Base-by-base conservation (phyloP, 2,888 invertebrate genomes). In the Craniophora ligustri region DNA sequence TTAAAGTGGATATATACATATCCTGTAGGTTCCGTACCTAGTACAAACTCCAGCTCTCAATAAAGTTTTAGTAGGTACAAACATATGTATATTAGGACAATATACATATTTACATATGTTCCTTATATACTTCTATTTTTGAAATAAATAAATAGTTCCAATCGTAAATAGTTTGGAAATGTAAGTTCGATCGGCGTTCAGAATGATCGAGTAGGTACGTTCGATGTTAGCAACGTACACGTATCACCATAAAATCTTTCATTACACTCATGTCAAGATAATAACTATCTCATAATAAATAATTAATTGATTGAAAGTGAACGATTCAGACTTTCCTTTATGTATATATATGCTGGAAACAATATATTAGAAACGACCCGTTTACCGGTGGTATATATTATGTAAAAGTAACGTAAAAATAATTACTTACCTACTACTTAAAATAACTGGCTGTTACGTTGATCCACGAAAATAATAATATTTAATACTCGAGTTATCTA, bases 241-340 rank as follows among this genome's bases (percentile, higher is more conserved):
- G 14, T 35, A 34, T 42, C 30, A 14, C 53, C 40, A 63, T 41
- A 35, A 48, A 19, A 47, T 46, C 35, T 53, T 23, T 26, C 26
- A 26, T 32, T 19, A 38, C 18, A 32, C 39, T 40, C 28, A 7
- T 45, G 41, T 48, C 50, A 50, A 50, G 44, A 41, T 50, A 61
- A 65, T 61, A 26, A 59, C 31, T 34, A 14, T 34, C 44, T 46
- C 45, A 18, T 30, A 44, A 30, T 36, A 41, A 57, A 53, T 49
- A 34, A 49, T 55, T 49, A 34, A 49, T 55, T 50, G 7, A 54
- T 67, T 36, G 35, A 46, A 67, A 44, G 31, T 55, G 18, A 45
- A 32, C n/a, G 47, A 48, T 60, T 55, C 18, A 41, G 14, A 50
- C 65, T 65, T 65, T 65, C 65, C 56, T 45, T n/a, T 34, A 30